Base-by-base conservation (phyloP, 2,797 vertebrate genomes). In the Paedocypris micromegethes region DNA sequence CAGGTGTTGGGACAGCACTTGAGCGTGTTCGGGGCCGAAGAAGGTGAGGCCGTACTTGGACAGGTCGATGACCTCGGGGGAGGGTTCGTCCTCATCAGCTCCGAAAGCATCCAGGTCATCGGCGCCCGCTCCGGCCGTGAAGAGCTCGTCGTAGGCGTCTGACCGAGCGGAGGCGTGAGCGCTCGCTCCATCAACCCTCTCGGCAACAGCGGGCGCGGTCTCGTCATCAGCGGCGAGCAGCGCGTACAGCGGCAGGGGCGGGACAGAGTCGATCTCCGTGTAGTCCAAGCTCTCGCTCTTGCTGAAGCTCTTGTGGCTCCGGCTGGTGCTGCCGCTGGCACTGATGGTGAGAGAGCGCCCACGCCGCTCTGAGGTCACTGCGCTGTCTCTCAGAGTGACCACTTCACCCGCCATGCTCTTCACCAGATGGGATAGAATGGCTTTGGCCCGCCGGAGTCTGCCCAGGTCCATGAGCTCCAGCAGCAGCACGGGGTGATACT, bases 401-500 rank as follows among this genome's bases (percentile, higher is more conserved):
- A 98, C 88, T 86, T 99, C 97, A 43, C 96, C 96, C 59, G 96
- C 96, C 77, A 98, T 97, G 83, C 94, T 97, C 80, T 97, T 98
- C 55, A 98, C 96, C 70, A 99, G 83, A 81, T 98, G 97, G 3
- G 96, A 94, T 44, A 99, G 87, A 78, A 99, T 98, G 70, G 96
- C 97, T 83, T 98, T 98, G 78, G 94, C 92, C 77, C 96, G 90
- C 58, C 89, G 91, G 63, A 98, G 93, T 88, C 94, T 97, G 45
- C 97, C 97, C 5, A 99, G 88, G 86, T 98, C 96, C 96, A 99
- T 96, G 58, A 99, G 92, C 80, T 97, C 97, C 80, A 96, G 82
- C 75, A 99, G 86, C 56, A 98, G 97, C 50, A 97, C 90, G 0
- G 97, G 97, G 81, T 99, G 97, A 77, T 99, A 99, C 66, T 99